phyloP scores from a whole-genome alignment of 2,888 invertebrate species.

The Anticlea derivata region DNA sequence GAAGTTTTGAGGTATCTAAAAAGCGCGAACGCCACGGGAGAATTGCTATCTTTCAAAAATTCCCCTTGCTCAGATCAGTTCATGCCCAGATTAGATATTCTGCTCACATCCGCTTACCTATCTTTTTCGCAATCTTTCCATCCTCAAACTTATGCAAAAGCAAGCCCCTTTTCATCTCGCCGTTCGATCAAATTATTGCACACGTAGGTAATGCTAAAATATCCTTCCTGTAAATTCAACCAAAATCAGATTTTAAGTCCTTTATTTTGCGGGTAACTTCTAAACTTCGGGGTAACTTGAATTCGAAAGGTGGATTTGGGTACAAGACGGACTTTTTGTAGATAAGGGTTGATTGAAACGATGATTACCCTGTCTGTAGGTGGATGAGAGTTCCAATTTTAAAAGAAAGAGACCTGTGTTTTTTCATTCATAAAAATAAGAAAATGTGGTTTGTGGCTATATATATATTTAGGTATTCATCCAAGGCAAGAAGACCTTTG shows the following conservation, averaged over 20 bases:
- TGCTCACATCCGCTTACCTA: constrained; percentile 37
- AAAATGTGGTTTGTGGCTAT: too few species aligned
- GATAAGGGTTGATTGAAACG: constrained; percentile 18
- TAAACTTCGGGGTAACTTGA: constrained; percentile 13
- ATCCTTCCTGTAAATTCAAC: constrained; percentile 16
- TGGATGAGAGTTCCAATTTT: constrained; percentile 4
- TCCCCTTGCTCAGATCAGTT: constrained; percentile 19
- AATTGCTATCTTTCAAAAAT: constrained; percentile 23
- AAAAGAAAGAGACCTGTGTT: not conserved
- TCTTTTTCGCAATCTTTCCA: constrained; percentile 39
- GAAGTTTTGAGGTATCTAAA: constrained; percentile 18
- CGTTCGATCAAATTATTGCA: constrained; percentile 21
- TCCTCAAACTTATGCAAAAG: constrained; percentile 34
- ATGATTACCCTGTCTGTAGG: not conserved
- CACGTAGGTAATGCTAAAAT: constrained; percentile 22
- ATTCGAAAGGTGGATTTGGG: constrained; percentile 14
- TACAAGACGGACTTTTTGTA: constrained; percentile 12
- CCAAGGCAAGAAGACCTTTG: too few species aligned
- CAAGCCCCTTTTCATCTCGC: constrained; percentile 24
- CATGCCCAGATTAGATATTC: constrained; percentile 35
- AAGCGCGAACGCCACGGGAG: constrained; percentile 19
- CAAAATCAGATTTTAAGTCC: constrained; percentile 19
- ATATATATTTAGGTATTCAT: too few species aligned
- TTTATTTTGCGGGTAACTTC: constrained; percentile 17
- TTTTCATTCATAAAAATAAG: too few species aligned